Evolutionary conservation across 2,797 vertebrate genomes (phyloP).

Genomic region (Myotis planiceps): DNA sequence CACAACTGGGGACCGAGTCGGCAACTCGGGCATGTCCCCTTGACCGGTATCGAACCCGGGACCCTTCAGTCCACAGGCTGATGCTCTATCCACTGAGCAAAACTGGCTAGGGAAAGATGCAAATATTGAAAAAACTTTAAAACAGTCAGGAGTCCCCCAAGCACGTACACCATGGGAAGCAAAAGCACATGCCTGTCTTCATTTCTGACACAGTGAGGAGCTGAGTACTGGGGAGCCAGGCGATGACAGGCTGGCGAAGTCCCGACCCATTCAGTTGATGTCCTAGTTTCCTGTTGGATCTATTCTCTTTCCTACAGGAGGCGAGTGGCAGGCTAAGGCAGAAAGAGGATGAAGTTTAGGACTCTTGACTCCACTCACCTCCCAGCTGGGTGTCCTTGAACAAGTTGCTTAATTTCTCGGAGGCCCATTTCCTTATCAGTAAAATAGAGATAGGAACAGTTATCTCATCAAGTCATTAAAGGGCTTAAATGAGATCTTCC

Average conservation of each 20-base stretch:
- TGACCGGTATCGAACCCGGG: no score
- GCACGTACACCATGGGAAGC: neutral
- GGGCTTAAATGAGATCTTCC: constrained; percentile 31
- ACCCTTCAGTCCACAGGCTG: no score
- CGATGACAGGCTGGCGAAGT: neutral
- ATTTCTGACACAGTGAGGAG: neutral
- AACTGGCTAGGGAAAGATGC: neutral
- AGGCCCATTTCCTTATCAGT: constrained; percentile 25
- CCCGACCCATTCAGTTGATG: no score
- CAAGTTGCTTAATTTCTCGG: neutral
- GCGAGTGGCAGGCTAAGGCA: neutral
- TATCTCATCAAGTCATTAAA: constrained; percentile 49
- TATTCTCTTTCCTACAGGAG: neutral
- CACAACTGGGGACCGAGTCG: no score
- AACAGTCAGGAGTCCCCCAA: neutral
- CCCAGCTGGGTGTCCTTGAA: neutral
- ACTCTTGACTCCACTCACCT: neutral
- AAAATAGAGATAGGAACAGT: neutral
- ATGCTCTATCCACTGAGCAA: no score
- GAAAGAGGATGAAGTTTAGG: neutral
- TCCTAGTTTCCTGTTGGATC: neutral
- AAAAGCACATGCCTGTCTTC: neutral
- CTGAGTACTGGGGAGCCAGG: neutral
- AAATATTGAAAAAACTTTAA: neutral
- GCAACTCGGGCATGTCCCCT: no score